Evolutionary conservation across 2,113 vertebrate genomes (phyloP), one percentile per base, ranked within the genome.

Genomic region (Gobio gobio): DNA sequence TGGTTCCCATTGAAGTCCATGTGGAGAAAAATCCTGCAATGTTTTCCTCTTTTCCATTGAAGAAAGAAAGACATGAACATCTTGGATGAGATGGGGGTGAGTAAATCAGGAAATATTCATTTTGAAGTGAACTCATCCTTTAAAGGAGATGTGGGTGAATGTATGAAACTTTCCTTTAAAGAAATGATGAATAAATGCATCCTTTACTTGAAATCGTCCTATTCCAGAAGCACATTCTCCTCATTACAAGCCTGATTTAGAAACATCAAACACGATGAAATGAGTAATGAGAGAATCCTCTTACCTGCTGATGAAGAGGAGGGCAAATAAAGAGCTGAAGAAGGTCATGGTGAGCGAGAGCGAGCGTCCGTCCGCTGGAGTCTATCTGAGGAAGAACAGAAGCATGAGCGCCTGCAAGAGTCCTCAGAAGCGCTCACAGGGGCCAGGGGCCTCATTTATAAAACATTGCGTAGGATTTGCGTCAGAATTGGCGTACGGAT

Each of bases 241-340:
- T 61, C 61, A 75, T 78, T 58, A 33, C 26, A 10, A 51, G 22
- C 10, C n/a, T 8, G 45, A 49, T 51, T 47, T 1, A 49, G 24
- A 51, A 33, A 33, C 18, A 5, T 14, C 3, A 54, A 36, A 56
- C 18, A 13, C 1, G 9, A n/a, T 36, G 12, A 1, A n/a, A 40
- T 58, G 33, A 58, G 49, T 58, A 36, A 13, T 45, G 40, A 56
- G 6, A 16, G 12, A 43, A 22, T 68, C 26, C 47, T 82, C 93
- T 94, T 93, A 95, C 94, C 94, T 94, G 93, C 93, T 92, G 88
- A 93, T 89, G 87, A 95, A 89, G 64, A 95, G 87, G 73, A 94
- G 59, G 47, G 87, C 84, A 87, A 95, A 88, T 77, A 94, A 20
- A 7, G 90, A 93, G 22, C 80, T 63, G 66, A 78, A 91, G 81